A percentile compares a stretch with the other conserved stretches of the same genome.
Conservation (phyloP, 2,888 invertebrate genomes). For the Plebejus argus region DNA sequence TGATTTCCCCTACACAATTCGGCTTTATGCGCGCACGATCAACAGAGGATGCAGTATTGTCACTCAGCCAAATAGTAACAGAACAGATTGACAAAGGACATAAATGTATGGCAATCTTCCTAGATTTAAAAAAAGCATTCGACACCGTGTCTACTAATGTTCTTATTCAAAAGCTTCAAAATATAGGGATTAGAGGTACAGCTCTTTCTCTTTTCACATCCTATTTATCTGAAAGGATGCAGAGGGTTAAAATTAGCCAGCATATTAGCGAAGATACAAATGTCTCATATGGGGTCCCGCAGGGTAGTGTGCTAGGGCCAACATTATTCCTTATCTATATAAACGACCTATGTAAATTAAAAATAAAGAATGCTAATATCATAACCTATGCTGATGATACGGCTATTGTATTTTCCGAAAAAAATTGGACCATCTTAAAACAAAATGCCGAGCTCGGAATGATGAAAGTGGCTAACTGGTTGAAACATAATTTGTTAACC, state of each 20-base stretch:
- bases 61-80: background rate
- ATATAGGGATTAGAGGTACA: background rate
- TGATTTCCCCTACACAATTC: background rate
- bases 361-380: background rate
- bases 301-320: background rate
- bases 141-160: background rate
- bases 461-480: background rate
- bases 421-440: background rate
- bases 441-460: background rate
- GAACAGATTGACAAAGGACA: background rate
- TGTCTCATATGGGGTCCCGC: background rate
- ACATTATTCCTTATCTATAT: background rate
- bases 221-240: background rate
- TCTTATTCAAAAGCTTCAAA: background rate
- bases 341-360: background rate
- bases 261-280: background rate
- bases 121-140: background rate
- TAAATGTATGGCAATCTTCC: background rate
- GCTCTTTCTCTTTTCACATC: background rate
- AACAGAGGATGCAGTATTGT: constrained; percentile 1
- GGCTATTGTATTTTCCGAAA: background rate
- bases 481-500: background rate
- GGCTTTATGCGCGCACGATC: background rate
- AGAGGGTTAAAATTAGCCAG: background rate
- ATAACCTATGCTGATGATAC: background rate